A percentile compares a stretch with the other conserved stretches of the same genome.
Conservation (phyloP, 2,113 vertebrate genomes). For the Atrichornis clamosus region DNA sequence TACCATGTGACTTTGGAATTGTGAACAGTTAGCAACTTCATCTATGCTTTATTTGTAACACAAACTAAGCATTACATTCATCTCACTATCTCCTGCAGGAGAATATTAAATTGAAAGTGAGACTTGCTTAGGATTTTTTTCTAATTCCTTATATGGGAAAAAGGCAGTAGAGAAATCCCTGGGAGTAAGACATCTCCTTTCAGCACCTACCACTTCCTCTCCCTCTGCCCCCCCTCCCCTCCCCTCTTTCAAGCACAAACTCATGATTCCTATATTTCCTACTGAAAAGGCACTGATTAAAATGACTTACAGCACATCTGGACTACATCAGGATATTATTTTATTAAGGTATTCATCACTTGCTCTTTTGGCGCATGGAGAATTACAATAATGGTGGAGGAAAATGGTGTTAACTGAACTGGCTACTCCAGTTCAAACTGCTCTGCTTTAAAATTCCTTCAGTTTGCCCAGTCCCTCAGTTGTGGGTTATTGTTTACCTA, state of each 20-base stretch:
- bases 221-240: background rate
- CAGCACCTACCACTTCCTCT: background rate
- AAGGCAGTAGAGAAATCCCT: background rate
- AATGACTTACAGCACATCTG: conserved; percentile 60
- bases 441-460: background rate
- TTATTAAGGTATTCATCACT: conserved; percentile 62
- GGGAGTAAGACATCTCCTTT: background rate
- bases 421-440: background rate
- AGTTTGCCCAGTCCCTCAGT: background rate
- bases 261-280: background rate
- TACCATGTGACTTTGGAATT: background rate
- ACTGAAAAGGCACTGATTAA: conserved; percentile 23
- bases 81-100: background rate
- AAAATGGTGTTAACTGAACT: background rate
- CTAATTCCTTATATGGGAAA: background rate
- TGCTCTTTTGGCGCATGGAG: background rate
- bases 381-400: background rate
- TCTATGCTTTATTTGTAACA: background rate
- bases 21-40: background rate
- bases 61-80: background rate
- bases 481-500: background rate
- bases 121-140: background rate
- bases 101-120: background rate
- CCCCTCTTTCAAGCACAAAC: background rate
- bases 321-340: conserved; percentile 59